Evolutionary conservation across 2,888 invertebrate genomes (phyloP).

Genomic region (Nephrotoma flavescens): DNA sequence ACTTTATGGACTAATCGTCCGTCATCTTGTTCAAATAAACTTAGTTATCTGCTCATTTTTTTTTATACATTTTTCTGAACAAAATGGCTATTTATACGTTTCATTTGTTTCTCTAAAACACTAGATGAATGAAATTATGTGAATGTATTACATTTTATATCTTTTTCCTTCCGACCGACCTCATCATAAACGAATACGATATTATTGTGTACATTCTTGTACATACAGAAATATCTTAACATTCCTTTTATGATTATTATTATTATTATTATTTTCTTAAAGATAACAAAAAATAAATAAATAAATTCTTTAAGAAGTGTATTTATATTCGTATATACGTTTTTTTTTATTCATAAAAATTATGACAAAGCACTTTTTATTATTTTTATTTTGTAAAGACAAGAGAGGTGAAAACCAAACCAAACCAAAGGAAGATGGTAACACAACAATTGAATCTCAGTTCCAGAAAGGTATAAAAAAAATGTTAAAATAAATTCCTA

Average conservation of each 20-base stretch:
- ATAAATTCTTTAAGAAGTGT: background rate
- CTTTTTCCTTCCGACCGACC: background rate
- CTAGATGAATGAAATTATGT: background rate
- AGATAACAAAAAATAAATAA: background rate
- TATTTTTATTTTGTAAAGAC: background rate
- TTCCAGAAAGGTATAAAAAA: background rate
- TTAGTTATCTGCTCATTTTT: no score
- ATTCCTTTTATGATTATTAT: background rate
- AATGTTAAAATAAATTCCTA: background rate
- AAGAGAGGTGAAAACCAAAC: background rate
- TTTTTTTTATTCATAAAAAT: background rate
- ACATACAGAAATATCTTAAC: background rate
- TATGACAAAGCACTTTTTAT: background rate
- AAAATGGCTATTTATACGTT: no score
- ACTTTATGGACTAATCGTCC: no score
- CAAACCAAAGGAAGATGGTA: background rate
- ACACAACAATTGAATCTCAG: background rate
- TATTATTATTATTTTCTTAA: background rate
- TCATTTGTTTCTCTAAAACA: no score
- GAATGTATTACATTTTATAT: background rate
- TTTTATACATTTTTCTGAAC: no score
- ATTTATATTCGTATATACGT: background rate
- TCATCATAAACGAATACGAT: background rate
- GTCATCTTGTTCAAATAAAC: no score
- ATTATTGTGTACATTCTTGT: background rate